A percentile compares a stretch with the other conserved stretches of the same genome.
phyloP scores from a whole-genome alignment of 2,888 invertebrate species.

The Gryllus longicercus region DNA sequence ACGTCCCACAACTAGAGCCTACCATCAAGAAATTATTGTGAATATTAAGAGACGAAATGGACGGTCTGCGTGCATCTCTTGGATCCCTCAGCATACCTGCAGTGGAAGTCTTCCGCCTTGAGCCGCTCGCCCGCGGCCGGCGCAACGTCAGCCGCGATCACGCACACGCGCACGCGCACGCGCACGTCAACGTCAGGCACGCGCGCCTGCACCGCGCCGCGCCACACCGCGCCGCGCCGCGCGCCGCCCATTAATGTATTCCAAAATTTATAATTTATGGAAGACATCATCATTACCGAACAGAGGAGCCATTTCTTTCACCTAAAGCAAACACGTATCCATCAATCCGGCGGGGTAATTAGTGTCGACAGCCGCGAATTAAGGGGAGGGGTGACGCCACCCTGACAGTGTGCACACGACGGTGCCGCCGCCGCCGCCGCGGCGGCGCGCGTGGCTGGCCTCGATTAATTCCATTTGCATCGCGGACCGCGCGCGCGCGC shows the following conservation, averaged over 20 bases:
- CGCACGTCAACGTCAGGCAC: too few relatives aligned
- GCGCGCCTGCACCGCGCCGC: too few relatives aligned
- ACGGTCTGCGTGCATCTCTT: too few relatives aligned
- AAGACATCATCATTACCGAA: background rate
- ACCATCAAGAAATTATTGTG: too few relatives aligned
- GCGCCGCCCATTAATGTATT: background rate
- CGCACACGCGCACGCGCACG: too few relatives aligned
- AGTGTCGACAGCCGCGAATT: background rate
- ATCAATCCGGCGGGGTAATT: background rate
- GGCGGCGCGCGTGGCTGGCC: background rate
- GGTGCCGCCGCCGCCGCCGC: background rate
- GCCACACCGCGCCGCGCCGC: too few relatives aligned
- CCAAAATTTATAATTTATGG: slow-evolving; percentile 5
- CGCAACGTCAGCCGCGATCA: too few relatives aligned
- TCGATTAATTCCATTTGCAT: slow-evolving; percentile 17
- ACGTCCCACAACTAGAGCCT: too few relatives aligned
- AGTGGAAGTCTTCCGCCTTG: too few relatives aligned
- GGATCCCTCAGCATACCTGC: too few relatives aligned
- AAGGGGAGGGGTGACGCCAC: slow-evolving; percentile 11
- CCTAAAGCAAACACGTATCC: slow-evolving; percentile 17
- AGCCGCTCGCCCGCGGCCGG: too few relatives aligned
- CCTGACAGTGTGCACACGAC: background rate
- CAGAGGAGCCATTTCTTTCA: slow-evolving; percentile 11
- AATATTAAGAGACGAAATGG: too few relatives aligned
- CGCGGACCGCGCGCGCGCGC: background rate